Evolutionary conservation across 2,888 invertebrate genomes (phyloP).

Genomic region (Timema cristinae): DNA sequence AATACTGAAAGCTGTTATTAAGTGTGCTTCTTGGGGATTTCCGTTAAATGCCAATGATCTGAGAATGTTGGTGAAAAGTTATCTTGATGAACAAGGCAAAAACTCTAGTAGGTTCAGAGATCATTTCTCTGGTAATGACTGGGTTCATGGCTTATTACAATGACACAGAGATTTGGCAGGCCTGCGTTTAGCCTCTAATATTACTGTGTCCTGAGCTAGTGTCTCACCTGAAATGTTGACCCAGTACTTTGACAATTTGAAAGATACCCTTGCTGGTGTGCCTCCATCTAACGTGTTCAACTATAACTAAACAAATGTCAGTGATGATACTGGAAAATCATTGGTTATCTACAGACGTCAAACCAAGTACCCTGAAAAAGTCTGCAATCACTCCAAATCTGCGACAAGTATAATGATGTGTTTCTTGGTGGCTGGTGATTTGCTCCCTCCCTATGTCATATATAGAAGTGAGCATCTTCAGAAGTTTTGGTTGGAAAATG

Average conservation of each 20-base stretch:
- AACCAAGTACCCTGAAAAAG: background rate
- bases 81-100: background rate
- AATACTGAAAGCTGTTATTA: background rate
- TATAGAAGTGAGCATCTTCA: slow-evolving; percentile 11
- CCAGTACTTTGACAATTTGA: slow-evolving; percentile 9
- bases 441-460: slow-evolving; percentile 32
- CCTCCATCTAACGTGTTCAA: slow-evolving; percentile 31
- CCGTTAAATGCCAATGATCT: background rate
- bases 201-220: background rate
- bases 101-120: slow-evolving; percentile 2
- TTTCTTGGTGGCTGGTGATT: slow-evolving; percentile 31
- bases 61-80: background rate
- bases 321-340: no score
- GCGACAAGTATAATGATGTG: slow-evolving; percentile 34
- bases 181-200: slow-evolving; percentile 9
- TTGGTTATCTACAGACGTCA: slow-evolving; percentile 25
- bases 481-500: background rate
- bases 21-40: slow-evolving; percentile 6
- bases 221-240: background rate
- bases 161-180: no score
- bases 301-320: slow-evolving; percentile 38
- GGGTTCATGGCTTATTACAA: background rate
- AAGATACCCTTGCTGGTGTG: slow-evolving; percentile 7
- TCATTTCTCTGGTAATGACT: background rate
- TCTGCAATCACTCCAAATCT: slow-evolving; percentile 12